Evolutionary conservation across 2,888 invertebrate genomes (phyloP).

Genomic region (Pammene aurita): DNA sequence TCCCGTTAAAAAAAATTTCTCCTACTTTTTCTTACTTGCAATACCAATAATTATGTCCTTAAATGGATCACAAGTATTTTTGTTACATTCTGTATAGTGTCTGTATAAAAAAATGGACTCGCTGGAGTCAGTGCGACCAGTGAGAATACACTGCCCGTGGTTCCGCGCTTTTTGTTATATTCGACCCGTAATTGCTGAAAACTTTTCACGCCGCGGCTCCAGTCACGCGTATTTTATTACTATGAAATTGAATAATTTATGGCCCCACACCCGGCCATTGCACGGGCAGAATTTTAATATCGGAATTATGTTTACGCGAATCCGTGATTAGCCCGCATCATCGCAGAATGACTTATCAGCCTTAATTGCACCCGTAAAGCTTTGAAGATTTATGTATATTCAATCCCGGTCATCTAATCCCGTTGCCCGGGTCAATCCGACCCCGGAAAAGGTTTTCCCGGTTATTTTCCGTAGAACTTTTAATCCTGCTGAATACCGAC

Average conservation of each 20-base stretch:
- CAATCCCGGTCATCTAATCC: conserved; percentile 82
- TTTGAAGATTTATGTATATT: conserved; percentile 82
- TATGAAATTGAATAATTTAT: conserved; percentile 84
- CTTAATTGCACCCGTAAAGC: conserved; percentile 81
- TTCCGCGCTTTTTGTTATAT: conserved; percentile 80
- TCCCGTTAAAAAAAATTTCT: too few species aligned
- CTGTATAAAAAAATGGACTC: neutral
- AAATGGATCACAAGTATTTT: too few species aligned
- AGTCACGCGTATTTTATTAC: conserved; percentile 83
- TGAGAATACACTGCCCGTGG: conserved; percentile 58
- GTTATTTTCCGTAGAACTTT: conserved; percentile 84
- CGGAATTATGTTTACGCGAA: conserved; percentile 67
- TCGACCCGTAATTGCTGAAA: conserved; percentile 82
- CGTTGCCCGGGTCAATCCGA: conserved; percentile 80
- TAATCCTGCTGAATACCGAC: conserved; percentile 83
- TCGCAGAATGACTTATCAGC: conserved; percentile 69
- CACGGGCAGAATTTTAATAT: conserved; percentile 81
- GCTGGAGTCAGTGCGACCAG: neutral
- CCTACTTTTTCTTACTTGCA: too few species aligned
- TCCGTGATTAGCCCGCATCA: conserved; percentile 64
- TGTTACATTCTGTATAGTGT: too few species aligned
- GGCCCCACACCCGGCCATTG: conserved; percentile 73
- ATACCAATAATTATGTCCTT: too few species aligned
- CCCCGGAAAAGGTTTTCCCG: conserved; percentile 83
- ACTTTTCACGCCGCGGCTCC: conserved; percentile 80